Evolutionary conservation across 2,888 invertebrate genomes (phyloP), one percentile per base, ranked within the genome.

Genomic region (Penaeus monodon): DNA sequence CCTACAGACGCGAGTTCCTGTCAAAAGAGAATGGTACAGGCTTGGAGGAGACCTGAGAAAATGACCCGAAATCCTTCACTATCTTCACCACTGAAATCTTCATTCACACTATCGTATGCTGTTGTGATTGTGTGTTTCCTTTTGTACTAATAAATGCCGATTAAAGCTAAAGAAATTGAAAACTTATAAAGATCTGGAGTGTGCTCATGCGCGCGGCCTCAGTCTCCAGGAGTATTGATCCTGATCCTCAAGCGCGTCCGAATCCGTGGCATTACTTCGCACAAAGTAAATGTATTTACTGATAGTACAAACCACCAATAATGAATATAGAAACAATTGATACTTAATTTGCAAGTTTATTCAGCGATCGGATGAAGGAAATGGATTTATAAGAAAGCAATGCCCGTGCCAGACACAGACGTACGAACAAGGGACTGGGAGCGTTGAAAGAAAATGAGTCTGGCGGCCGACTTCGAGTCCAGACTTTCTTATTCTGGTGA

Each of bases 371-470:
- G 57, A 57, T 57, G 17, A 57, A 57, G 17, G 57, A 57, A 57
- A 17, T 4, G 57, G 8, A 44, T 38, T 29, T n/a, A 64, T 22
- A 68, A n/a, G 22, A 27, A 27, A 44, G 20, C 77, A 22, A 84
- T 66, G 77, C 44, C 83, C 57, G 38, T 27, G n/a, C 77, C 77
- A 29, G 44, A 38, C 29, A 44, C 65, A 27, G 17, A 10, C 27
- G 49, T 77, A 14, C 83, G 83, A 77, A 84, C 83, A 57, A 76
- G 68, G 29, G 70, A 85, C 79, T 38, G 85, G 79, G 81, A 86
- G 78, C 81, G 86, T 81, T 66, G 86, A 86, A 86, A 86, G 86
- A 86, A 86, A 86, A 86, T 86, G 86, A 86, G 86, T 81, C 81
- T 27, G 77, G 65, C 68, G 44, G 77, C 76, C 44, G 24, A 44